A percentile compares a stretch with the other conserved stretches of the same genome.
phyloP scores from a whole-genome alignment of 1,140 invertebrate genomes.

The Euglossa dilemma region DNA sequence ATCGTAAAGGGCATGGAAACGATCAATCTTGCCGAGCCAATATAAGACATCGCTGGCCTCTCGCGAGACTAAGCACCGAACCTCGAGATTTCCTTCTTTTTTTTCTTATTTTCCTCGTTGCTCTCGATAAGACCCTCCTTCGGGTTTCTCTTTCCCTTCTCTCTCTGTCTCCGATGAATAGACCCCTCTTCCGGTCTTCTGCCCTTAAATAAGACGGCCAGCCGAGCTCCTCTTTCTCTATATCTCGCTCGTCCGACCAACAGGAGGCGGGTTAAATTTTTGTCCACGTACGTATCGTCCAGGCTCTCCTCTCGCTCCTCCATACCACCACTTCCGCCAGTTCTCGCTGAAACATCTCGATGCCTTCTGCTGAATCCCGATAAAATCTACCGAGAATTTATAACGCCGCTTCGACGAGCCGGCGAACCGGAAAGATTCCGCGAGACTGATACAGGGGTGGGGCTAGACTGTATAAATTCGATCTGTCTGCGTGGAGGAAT shows the following conservation, averaged over 20 bases:
- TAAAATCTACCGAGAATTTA: slow-evolving; percentile 12
- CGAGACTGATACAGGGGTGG: neutral
- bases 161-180: slow-evolving; percentile 44
- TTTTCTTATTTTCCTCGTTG: neutral
- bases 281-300: neutral
- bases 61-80: slow-evolving; percentile 18
- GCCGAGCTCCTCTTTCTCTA: neutral
- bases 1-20: slow-evolving; percentile 15
- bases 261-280: neutral
- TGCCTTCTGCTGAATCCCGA: neutral
- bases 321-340: neutral
- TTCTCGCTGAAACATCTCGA: neutral
- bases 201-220: slow-evolving; percentile 44
- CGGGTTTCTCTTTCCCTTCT: neutral
- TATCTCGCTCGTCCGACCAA: neutral
- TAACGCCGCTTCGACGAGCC: neutral
- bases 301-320: neutral
- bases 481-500: neutral
- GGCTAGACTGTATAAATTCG: neutral
- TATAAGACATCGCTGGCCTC: neutral
- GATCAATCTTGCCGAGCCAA: slow-evolving; percentile 52
- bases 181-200: slow-evolving; percentile 5
- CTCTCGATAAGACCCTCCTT: slow-evolving; percentile 21
- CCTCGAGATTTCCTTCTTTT: neutral
- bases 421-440: neutral